Base-by-base conservation (phyloP, 2,113 vertebrate genomes). In the Grallaria varia region DNA sequence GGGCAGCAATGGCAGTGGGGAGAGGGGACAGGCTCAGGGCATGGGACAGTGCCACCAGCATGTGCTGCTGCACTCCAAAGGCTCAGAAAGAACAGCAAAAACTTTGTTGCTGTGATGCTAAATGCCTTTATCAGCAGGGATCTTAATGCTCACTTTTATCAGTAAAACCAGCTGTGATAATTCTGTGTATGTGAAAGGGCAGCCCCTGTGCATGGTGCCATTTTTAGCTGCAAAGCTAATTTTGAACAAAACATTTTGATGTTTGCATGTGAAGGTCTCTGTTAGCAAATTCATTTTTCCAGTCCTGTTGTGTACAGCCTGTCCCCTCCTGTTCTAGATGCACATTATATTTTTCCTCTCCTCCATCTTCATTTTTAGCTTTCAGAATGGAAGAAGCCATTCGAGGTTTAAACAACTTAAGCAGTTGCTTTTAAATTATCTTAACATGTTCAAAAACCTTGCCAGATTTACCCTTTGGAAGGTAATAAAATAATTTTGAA, bases 401-500 rank as follows among this genome's bases (percentile, higher is more conserved):
- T 97, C 30, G 56, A 95, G 87, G 77, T 59, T 93, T 95, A 92
- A 96, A 85, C 75, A 97, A 92, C 64, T 90, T 94, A 62, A 92
- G 78, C 60, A 91, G 45, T 90, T 84, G 87, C 84, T 94, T 96
- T 87, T 53, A 89, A 94, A 94, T 96, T 90, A 95, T 94, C 66
- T 69, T 94, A 96, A 76, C 64, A 82, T 73, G 79, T 86, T 93
- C 71, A 39, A 80, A 96, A 69, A 82, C 68, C 93, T 95, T 81
- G 73, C 82, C 68, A 94, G 37, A 90, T 94, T 97, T 95, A 92
- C 84, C 77, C 73, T 82, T 96, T 95, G 93, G 90, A 96, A 95
- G 71, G 66, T 28, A 89, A 60, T 95, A 95, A 97, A 97, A 97
- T 96, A 96, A 97, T 96, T 97, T 95, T 96, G 89, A 96, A 96